Base-by-base conservation (phyloP, 2,797 vertebrate genomes). In the Tragopan temminckii region DNA sequence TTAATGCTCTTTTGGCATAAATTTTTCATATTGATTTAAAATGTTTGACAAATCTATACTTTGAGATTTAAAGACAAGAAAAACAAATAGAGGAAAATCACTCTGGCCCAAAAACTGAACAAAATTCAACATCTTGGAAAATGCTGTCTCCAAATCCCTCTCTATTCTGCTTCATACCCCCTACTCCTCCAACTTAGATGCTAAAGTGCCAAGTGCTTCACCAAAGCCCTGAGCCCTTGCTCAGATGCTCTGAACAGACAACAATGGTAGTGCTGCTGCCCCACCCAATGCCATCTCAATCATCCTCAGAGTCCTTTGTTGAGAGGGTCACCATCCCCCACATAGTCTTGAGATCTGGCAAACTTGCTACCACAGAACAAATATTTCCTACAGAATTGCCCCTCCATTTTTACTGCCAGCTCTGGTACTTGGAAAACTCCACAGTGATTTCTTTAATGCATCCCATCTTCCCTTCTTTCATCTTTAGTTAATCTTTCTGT, bases 51-150 rank as follows among this genome's bases (percentile, higher is more conserved):
- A 43, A 74, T 46, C 7, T 48, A n/a, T 42, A 12, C 15, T 67
- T 3, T 52, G 24, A 59, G 12, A 74, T 77, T 88, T 31, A 88
- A 85, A 70, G 66, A 38, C 4, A 53, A 61, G 11, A 55, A 61
- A 43, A 76, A n/a, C 6, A 85, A 85, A 93, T 25, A 55, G 18
- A 55, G 35, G 27, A 72, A 88, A 3, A 50, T 42, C 36, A 25
- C 4, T 62, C 13, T 48, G 10, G 4, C 13, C 5, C 13, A 46
- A 50, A 33, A 76, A 24, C 68, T 79, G 13, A 29, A 76, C 24
- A 80, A 93, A 88, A 82, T 66, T 62, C 29, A 72, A n/a, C 61
- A 25, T 11, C 12, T 33, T 50, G 16, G 31, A 62, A 91, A 88
- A 1, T 6, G 1, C 38, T 52, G 46, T 57, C 76, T 67, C 82